Base-by-base conservation (phyloP, 2,888 invertebrate species). In the Apocheima hispidaria region DNA sequence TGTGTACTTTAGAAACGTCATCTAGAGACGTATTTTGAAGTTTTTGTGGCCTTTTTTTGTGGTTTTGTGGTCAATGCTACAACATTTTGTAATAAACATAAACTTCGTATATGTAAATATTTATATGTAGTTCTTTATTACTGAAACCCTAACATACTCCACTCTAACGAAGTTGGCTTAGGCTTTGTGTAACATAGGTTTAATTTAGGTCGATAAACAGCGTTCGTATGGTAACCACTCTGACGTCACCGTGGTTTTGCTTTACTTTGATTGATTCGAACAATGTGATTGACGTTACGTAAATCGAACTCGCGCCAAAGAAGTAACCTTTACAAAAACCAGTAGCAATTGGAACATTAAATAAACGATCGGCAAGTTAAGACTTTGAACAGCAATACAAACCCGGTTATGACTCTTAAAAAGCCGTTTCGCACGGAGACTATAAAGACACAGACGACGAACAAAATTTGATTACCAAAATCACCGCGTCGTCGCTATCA, bases 391-490 rank as follows among this genome's bases (percentile, higher is more conserved):
- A 50, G 41, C 14, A 56, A 56, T 48, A 55, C 55, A 49, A 57
- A 57, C 35, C 50, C 40, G 55, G 55, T 43, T 55, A 55, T 55
- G 48, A 48, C 56, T 49, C 49, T 56, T 56, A 40, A 40, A 49
- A 56, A 56, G 30, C 43, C 33, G 49, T 57, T 57, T 41, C 49
- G 41, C 49, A 20, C 33, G 40, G 28, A 21, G 30, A 18, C 35
- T 43, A 44, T 59, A 48, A 52, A 52, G 35, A 38, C 52, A 21
- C 40, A 50, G 43, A 54, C 28, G 41, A 54, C 40, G 48, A 48
- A 49, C 53, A 53, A 51, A 51, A 46, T 43, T 43, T 60, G 49
- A 54, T 48, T 54, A 60, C 60, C 20, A 38, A 54, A 60, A 60
- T 59, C 33, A 41, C 59, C 46, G 36, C 50, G 35, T 50, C 57